Evolutionary conservation across 2,797 vertebrate species (phyloP), one percentile per base, ranked within the genome.

Genomic region (Clarias pachynema): DNA sequence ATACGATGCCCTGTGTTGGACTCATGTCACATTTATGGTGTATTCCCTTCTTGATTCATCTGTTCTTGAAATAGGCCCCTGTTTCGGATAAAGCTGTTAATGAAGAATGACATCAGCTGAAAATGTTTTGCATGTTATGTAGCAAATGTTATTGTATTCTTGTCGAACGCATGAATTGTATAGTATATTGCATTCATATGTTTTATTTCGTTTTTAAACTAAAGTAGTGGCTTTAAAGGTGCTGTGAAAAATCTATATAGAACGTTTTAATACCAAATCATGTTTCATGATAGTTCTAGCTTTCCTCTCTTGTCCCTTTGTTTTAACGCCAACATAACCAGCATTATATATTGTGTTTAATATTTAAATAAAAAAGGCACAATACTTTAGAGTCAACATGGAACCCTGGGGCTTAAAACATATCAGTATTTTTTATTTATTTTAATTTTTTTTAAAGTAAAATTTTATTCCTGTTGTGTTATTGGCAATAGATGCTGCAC

Each of bases 81-180:
- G n/a, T 57, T 82, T 12, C 12, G n/a, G 40, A 56, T 68, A 1
- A 68, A 68, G 62, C 18, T 34, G 18, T 68, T 68, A 66, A 56
- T 22, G 24, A 70, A 15, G n/a, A n/a, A 56, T 56, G 18, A 56
- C 63, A 69, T 24, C 1, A 81, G 57, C 34, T 66, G 10, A 70
- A 82, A 70, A 69, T 82, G 53, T 37, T 57, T 70, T 82, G 80
- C 80, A 82, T 68, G 80, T 57, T 82, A 70, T 70, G 10, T 82
- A 82, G 63, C 63, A 69, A 70, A 57, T 56, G 44, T 56, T 68
- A 18, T 26, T 70, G 80, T 82, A 82, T 59, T 34, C 26, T 69
- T 68, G 79, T 56, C 29, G 8, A 16, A n/a, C 1, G 80, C 65
- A 82, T 70, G 80, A 34, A n/a, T 18, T 82, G 3, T 57, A 37